Base-by-base conservation (phyloP, 2,113 vertebrate genomes). In the Chionodraco myersi region DNA sequence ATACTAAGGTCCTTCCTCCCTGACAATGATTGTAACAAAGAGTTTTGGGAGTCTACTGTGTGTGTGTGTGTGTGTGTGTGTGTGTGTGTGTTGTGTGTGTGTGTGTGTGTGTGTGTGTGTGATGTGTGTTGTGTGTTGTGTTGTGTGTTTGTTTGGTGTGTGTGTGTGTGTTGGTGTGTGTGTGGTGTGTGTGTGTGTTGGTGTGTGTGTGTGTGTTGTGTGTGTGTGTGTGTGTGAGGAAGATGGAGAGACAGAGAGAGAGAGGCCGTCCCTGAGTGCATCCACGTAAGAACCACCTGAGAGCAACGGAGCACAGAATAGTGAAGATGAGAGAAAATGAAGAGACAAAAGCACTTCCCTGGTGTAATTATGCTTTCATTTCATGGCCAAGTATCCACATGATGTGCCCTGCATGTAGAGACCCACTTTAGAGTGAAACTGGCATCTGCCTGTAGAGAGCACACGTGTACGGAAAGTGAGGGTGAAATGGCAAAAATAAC, bases 331-430 rank as follows among this genome's bases (percentile, higher is more conserved):
- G 84, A 91, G 88, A 89, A 91, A 93, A 91, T 92, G 84, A 92
- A 92, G 87, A 91, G 91, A 93, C 88, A 92, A 90, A 90, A 89
- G 86, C 87, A 72, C 86, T 83, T 91, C 89, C 89, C 91, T 80
- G 81, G 89, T 91, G 90, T 92, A 93, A 93, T 93, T 93, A 92
- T 77, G 88, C 89, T 92, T 92, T 90, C 92, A 90, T 92, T 93
- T 93, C 90, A 92, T 90, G 89, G 91, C 88, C 88, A 91, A 91
- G 89, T 90, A 89, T 93, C 84, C 85, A 79, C 85, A 77, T 69
- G 80, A 90, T 91, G 92, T 86, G 90, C 53, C 56, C 79, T 45
- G 87, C 89, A 90, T 92, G 77, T 68, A 79, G 79, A 90, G 81
- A 72, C 16, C 3, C 86, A 82, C 89, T 91, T 92, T 91, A 90